Percentiles rank a stretch among this genome's conserved stretches.
Conservation (phyloP, 2,888 invertebrate genomes). For the Tortricodes alternella region DNA sequence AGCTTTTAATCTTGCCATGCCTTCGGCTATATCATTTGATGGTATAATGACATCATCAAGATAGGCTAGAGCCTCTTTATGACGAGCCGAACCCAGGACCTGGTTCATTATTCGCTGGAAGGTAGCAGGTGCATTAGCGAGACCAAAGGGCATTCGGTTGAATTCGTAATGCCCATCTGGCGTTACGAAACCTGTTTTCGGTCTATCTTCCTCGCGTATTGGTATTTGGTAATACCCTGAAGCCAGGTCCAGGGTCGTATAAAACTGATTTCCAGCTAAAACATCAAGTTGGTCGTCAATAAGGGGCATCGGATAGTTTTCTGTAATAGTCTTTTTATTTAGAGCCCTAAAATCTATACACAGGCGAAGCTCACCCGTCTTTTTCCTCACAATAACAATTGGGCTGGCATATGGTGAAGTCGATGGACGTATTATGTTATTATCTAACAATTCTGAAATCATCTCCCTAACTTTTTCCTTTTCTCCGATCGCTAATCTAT, state of each 20-base stretch:
- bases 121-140: conserved; percentile 25
- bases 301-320: conserved; percentile 30
- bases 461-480: conserved; percentile 14
- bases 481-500: conserved; percentile 13
- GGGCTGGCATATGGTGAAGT: conserved; percentile 10
- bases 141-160: conserved; percentile 31
- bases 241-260: conserved; percentile 24
- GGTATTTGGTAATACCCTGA: conserved; percentile 36
- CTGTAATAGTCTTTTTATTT: conserved; percentile 27
- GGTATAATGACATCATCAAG: conserved; percentile 10
- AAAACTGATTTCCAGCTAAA: conserved; percentile 26
- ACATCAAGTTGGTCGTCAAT: conserved; percentile 34
- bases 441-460: conserved; percentile 17
- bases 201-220: conserved; percentile 33
- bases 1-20: background rate
- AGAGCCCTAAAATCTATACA: conserved; percentile 25
- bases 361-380: conserved; percentile 36
- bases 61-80: conserved; percentile 1
- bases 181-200: conserved; percentile 31
- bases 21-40: background rate
- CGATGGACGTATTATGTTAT: conserved; percentile 7
- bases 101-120: background rate
- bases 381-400: conserved; percentile 20
- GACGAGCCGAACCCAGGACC: background rate
- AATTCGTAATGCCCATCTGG: conserved; percentile 32